phyloP scores from a whole-genome alignment of 2,797 vertebrate genomes.

The Poecilia picta region DNA sequence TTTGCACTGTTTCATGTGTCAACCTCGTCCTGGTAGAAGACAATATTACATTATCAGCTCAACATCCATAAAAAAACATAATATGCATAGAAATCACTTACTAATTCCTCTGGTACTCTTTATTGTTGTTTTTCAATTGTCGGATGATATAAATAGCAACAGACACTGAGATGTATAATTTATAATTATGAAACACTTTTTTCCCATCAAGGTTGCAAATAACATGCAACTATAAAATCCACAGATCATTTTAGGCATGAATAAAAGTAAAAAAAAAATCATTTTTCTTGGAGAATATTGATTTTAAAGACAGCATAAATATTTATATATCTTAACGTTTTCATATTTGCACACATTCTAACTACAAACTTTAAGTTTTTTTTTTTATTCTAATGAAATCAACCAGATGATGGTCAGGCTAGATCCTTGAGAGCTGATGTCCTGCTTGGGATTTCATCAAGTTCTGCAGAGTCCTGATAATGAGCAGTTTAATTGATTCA shows the following conservation, averaged over 20 bases:
- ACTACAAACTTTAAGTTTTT: not conserved
- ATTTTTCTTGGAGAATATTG: not conserved
- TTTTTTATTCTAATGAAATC: not conserved
- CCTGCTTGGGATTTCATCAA: not conserved
- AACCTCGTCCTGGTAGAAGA: slow-evolving; percentile 24
- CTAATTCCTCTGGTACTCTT: slow-evolving; percentile 9
- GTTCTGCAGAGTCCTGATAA: not conserved
- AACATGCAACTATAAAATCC: not conserved
- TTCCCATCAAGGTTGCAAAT: not conserved
- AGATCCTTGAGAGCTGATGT: not conserved
- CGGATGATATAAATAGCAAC: slow-evolving; percentile 2
- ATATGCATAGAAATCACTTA: slow-evolving; percentile 8
- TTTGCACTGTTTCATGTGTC: slow-evolving; percentile 52
- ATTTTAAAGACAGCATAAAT: not conserved
- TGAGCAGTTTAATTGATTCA: not conserved
- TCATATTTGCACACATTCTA: not conserved
- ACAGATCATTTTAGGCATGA: too few species aligned
- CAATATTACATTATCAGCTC: slow-evolving; percentile 21
- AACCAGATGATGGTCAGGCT: not conserved
- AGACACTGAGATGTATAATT: not conserved
- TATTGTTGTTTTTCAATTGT: not conserved
- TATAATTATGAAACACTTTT: not conserved
- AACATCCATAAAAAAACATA: not conserved
- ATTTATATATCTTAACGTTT: not conserved
- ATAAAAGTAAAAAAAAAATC: not conserved